Evolutionary conservation across 1,140 invertebrate genomes (phyloP), one percentile per base, ranked within the genome.

Genomic region (Chironomus tepperi): DNA sequence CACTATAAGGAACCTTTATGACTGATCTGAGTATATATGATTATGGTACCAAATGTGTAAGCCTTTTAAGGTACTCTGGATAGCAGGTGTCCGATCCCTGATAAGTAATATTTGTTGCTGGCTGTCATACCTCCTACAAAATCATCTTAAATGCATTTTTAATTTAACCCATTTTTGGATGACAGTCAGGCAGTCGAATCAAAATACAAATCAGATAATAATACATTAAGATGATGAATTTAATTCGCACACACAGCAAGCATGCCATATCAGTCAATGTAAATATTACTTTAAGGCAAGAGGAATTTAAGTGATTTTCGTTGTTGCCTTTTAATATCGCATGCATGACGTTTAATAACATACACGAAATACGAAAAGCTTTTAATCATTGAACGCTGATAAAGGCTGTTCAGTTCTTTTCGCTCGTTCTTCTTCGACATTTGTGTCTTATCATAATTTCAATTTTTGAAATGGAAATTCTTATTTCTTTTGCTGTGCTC

Each of bases 171-270:
- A 34, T 34, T 34, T 34, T n/a, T 34, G 5, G 24, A 34, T 2
- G 24, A 34, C 24, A 34, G 24, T n/a, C 24, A 34, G 24, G 24
- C 24, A 34, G 24, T 2, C 24, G 24, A 34, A 34, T 57, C 47
- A 57, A 57, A 57, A 57, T n/a, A 57, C 47, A 12, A 57, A 57
- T 57, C 47, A 57, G 47, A 57, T 57, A 57, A 57, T 57, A 57
- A 57, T 57, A n/a, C 47, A 57, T 57, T 57, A 57, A 57, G n/a
- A 57, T 57, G 47, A 57, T 57, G 47, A 57, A 57, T 57, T 47
- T 47, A 10, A 10, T 57, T 57, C 47, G 12, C 47, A n/a, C 47
- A 57, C 47, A n/a, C 47, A 47, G 43, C 15, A 10, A 3, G 2
- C 43, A 47, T 47, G 9, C 8, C 15, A 47, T 57, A 57, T 57